phyloP scores from a whole-genome alignment of 2,888 invertebrate genomes.

The Micoletzkya japonica region DNA sequence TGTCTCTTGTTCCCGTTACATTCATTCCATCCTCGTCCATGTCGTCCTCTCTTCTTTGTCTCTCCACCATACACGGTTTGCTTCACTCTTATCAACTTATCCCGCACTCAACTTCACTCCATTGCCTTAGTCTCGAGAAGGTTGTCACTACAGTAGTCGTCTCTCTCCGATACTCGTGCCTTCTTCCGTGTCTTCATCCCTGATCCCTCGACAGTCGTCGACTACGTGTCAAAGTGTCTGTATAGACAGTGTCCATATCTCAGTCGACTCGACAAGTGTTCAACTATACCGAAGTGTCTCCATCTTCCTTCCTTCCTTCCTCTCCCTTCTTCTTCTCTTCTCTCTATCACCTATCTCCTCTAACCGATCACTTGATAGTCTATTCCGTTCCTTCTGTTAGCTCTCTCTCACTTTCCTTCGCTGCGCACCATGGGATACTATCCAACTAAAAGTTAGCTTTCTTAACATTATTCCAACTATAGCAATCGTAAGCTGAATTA shows the following conservation, averaged over 20 bases:
- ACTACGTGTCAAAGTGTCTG: too few relatives aligned
- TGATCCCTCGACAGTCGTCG: background rate
- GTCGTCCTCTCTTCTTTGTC: background rate
- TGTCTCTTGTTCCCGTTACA: background rate
- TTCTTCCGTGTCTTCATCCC: background rate
- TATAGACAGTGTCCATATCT: too few relatives aligned
- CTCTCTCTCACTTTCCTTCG: too few relatives aligned
- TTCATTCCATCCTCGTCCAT: constrained; percentile 1
- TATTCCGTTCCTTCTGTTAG: background rate
- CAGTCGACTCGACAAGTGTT: too few relatives aligned
- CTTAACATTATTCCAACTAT: too few relatives aligned
- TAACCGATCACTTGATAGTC: background rate
- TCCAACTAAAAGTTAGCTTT: too few relatives aligned
- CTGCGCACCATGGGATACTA: too few relatives aligned
- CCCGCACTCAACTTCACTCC: background rate
- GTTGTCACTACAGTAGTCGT: background rate
- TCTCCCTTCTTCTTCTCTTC: background rate
- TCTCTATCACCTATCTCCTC: background rate
- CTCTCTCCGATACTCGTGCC: background rate
- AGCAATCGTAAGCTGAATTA: too few relatives aligned
- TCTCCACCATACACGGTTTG: constrained; percentile 10
- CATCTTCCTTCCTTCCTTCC: too few relatives aligned
- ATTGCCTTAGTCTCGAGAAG: background rate
- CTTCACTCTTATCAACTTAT: background rate
- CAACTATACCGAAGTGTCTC: too few relatives aligned